Conservation (phyloP, 2,113 vertebrate genomes). For the Pterocles gutturalis region DNA sequence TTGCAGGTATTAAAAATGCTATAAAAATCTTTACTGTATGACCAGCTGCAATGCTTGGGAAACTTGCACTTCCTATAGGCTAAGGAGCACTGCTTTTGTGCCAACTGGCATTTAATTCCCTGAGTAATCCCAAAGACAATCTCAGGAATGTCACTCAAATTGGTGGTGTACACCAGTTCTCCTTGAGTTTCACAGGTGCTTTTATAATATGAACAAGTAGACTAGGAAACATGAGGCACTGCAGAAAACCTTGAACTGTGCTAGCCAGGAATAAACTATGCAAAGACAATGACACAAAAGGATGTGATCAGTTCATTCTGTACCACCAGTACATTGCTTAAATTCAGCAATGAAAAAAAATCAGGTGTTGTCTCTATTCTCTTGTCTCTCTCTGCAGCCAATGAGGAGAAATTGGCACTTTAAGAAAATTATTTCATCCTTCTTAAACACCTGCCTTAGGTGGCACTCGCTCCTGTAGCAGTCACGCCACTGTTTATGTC, state of each 20-base stretch:
- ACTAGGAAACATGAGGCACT: background rate
- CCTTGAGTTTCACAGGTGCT: background rate
- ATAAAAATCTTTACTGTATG: background rate
- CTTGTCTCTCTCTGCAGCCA: background rate
- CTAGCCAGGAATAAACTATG: background rate
- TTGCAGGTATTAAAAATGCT: background rate
- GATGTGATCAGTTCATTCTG: background rate
- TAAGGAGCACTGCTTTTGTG: background rate
- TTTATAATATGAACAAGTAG: background rate
- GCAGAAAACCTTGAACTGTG: background rate
- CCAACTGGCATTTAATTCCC: background rate
- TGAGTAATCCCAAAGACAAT: background rate
- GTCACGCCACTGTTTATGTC: rapidly evolving
- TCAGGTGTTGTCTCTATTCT: background rate
- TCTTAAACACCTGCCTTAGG: background rate
- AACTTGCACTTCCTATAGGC: background rate
- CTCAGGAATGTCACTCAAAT: background rate
- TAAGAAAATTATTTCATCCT: background rate
- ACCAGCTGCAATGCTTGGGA: background rate
- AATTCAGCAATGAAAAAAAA: background rate
- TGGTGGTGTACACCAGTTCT: background rate
- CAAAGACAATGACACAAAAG: background rate
- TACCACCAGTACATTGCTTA: too few relatives aligned
- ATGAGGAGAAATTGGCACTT: background rate
- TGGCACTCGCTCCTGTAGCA: background rate